Conservation (phyloP, 1,140 invertebrate species). For the Ruditapes philippinarum region DNA sequence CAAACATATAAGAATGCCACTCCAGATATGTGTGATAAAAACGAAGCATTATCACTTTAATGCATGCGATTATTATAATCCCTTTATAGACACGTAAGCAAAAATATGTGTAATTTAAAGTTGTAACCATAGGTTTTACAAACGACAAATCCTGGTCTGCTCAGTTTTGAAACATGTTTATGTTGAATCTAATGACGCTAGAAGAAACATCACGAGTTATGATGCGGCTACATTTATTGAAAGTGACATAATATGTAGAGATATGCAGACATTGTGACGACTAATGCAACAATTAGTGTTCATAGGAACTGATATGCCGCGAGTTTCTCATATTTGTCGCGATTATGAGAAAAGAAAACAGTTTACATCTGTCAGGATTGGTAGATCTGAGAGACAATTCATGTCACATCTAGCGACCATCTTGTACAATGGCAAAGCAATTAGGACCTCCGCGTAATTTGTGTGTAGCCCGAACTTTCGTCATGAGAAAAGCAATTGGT, state of each 20-base stretch:
- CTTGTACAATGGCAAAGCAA: neutral
- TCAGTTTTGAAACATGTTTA: conserved; percentile 11
- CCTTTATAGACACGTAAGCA: too few relatives aligned
- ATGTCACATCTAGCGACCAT: conserved; percentile 23
- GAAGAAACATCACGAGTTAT: neutral
- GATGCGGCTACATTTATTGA: neutral
- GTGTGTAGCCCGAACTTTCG: neutral
- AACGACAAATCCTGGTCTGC: neutral
- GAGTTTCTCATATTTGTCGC: conserved; percentile 19
- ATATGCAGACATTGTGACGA: conserved; percentile 35
- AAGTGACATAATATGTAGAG: conserved; percentile 2
- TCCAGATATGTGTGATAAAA: too few relatives aligned
- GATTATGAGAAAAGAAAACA: neutral
- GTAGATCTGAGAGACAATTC: conserved; percentile 19
- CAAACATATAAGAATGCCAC: too few relatives aligned
- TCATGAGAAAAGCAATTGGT: neutral
- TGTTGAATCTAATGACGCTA: neutral
- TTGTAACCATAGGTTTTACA: too few relatives aligned
- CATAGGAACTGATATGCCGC: conserved; percentile 14
- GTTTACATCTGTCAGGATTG: conserved; percentile 14
- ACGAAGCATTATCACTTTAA: too few relatives aligned
- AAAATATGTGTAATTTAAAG: too few relatives aligned
- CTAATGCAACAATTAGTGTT: neutral
- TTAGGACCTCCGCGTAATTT: conserved; percentile 13
- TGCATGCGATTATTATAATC: too few relatives aligned